Percentiles rank a stretch among this genome's conserved stretches.
phyloP scores from a whole-genome alignment of 2,888 invertebrate species.

The Pyrgus malvae region DNA sequence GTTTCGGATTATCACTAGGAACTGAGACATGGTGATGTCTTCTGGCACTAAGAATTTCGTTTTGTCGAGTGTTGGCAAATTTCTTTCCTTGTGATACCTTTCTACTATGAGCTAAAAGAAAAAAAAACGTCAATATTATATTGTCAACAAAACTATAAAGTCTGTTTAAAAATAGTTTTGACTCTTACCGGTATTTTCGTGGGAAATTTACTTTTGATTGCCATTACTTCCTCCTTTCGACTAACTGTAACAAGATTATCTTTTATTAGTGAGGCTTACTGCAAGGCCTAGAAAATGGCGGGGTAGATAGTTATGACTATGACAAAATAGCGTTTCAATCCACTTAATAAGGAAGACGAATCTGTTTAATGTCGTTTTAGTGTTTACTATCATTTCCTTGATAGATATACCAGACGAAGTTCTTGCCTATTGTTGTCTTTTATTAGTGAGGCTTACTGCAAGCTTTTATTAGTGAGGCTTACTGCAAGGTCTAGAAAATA shows the following conservation, averaged over 20 bases:
- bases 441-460: too few relatives aligned
- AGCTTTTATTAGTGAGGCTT: too few relatives aligned
- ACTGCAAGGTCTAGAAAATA: too few relatives aligned
- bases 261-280: too few relatives aligned
- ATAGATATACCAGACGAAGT: too few relatives aligned
- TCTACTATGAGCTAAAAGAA: slow-evolving; percentile 89
- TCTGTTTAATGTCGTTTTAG: too few relatives aligned
- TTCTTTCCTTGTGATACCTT: slow-evolving; percentile 89
- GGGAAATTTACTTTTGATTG: slow-evolving; percentile 89
- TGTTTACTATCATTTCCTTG: too few relatives aligned
- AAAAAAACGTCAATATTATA: slow-evolving; percentile 18
- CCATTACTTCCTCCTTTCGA: slow-evolving; percentile 88
- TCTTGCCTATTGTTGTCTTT: too few relatives aligned
- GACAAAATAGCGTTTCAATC: too few relatives aligned
- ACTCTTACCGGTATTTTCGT: slow-evolving; percentile 89
- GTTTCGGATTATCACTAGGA: slow-evolving; percentile 88
- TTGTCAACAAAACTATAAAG: background rate
- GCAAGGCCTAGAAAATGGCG: too few relatives aligned
- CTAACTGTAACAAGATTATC: slow-evolving; percentile 74
- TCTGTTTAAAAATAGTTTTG: background rate
- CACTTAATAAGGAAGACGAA: too few relatives aligned
- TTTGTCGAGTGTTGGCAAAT: slow-evolving; percentile 89
- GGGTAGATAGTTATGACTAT: too few relatives aligned
- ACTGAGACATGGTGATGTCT: slow-evolving; percentile 94
- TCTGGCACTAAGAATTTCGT: slow-evolving; percentile 94